phyloP scores from a whole-genome alignment of 2,113 vertebrate genomes.

The Anguilla japonica region DNA sequence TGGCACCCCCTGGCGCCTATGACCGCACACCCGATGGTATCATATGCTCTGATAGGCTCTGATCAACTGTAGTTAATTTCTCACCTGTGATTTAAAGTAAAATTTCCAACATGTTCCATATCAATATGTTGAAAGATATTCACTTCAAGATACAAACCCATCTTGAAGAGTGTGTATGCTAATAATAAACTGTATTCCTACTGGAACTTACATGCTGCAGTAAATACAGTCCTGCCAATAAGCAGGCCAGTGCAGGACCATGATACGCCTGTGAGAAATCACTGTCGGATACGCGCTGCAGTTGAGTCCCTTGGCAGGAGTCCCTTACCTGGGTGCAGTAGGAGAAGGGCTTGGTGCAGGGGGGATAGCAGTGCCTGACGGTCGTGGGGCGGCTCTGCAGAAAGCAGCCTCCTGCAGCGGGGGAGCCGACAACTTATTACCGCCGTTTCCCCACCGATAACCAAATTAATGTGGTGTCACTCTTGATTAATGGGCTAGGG shows the following conservation, averaged over 20 bases:
- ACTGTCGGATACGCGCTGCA: not conserved
- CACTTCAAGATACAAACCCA: not conserved
- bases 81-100: not conserved
- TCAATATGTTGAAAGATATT: not conserved
- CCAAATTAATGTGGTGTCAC: slow-evolving; percentile 61
- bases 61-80: not conserved
- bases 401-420: slow-evolving; percentile 83
- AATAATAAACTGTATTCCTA: not conserved
- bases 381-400: slow-evolving; percentile 77
- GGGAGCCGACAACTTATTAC: slow-evolving; percentile 47
- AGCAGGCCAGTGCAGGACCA: not conserved
- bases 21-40: not conserved
- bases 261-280: not conserved
- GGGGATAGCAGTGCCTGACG: slow-evolving; percentile 82
- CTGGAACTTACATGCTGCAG: not conserved
- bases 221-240: not conserved
- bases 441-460: slow-evolving; percentile 56
- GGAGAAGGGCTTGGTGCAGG: slow-evolving; percentile 93
- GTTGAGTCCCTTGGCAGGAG: not conserved
- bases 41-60: not conserved
- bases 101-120: not conserved
- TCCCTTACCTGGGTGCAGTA: slow-evolving; percentile 91
- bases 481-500: slow-evolving; percentile 62
- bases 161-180: not conserved
- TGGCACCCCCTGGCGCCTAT: no score